These are phyloP conservation scores for Dallia pectoralis DNA, from an alignment of 2,797 vertebrate species.

Conservation along the genomic window DNA sequence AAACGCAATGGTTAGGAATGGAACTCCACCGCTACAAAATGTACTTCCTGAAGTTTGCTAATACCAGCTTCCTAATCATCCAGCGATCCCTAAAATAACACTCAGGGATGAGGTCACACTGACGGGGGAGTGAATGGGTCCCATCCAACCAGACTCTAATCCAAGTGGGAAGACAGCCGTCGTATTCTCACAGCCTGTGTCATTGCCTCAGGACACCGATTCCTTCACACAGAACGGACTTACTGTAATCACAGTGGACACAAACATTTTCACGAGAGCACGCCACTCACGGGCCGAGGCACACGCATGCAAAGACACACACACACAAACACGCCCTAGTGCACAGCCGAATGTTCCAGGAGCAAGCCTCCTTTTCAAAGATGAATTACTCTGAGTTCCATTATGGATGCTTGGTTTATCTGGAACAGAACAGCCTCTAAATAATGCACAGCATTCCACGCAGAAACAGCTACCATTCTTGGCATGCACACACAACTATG, in stretches of 20 bases:
- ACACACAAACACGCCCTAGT: slow-evolving; percentile 17
- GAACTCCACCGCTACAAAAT: no score
- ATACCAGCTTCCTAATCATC: background rate
- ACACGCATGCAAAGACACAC: slow-evolving; percentile 16
- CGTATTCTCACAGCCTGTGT: background rate
- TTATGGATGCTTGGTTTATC: slow-evolving; percentile 70
- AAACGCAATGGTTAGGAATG: no score
- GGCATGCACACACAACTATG: background rate
- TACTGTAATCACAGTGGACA: background rate
- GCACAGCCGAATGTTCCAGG: slow-evolving; percentile 17
- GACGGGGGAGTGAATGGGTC: background rate
- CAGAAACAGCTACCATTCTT: slow-evolving; percentile 10
- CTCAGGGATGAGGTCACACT: background rate
- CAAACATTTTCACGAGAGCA: background rate
- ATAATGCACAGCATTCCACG: slow-evolving; percentile 50
- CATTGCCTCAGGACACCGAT: slow-evolving; percentile 26
- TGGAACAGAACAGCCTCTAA: slow-evolving; percentile 63
- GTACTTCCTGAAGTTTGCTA: background rate
- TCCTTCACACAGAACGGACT: slow-evolving; percentile 15
- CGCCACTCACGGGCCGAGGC: background rate
- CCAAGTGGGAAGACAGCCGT: background rate
- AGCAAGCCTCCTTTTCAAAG: slow-evolving; percentile 52
- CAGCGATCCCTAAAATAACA: background rate
- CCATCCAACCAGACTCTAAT: background rate
- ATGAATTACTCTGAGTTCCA: slow-evolving; percentile 67